Conservation (phyloP, 2,797 vertebrate species). For the Echeneis naucrates region DNA sequence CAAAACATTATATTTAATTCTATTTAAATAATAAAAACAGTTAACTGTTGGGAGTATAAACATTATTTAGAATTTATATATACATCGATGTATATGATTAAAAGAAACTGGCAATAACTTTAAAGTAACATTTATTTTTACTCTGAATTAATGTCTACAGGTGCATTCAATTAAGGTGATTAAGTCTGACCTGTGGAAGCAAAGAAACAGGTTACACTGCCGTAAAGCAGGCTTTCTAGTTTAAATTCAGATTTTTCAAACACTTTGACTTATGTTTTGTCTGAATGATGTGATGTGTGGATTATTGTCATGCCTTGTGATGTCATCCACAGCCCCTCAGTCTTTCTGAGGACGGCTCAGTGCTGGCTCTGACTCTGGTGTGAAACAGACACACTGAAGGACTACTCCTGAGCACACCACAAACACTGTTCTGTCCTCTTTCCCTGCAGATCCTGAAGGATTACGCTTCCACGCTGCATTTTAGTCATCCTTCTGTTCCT, state of each 20-base stretch:
- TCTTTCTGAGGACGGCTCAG: conserved; percentile 58
- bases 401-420: conserved; percentile 16
- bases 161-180: no score
- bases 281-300: not conserved
- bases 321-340: conserved; percentile 58
- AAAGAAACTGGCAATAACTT: no score
- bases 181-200: not conserved
- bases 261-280: no score
- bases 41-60: no score
- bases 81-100: no score
- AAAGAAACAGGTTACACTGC: not conserved
- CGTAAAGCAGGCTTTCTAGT: not conserved
- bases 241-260: no score
- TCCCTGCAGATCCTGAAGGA: conserved; percentile 36
- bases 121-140: not conserved
- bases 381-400: conserved; percentile 38
- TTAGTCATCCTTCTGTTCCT: not conserved
- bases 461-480: conserved; percentile 17
- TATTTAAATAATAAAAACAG: no score
- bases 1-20: no score
- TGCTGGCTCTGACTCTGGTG: conserved; percentile 48
- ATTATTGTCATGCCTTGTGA: not conserved
- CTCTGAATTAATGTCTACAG: not conserved
- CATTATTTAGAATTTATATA: no score
- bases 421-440: not conserved